Evolutionary conservation across 2,888 invertebrate species (phyloP), one percentile per base, ranked within the genome.

Genomic region (Cepaea hortensis): DNA sequence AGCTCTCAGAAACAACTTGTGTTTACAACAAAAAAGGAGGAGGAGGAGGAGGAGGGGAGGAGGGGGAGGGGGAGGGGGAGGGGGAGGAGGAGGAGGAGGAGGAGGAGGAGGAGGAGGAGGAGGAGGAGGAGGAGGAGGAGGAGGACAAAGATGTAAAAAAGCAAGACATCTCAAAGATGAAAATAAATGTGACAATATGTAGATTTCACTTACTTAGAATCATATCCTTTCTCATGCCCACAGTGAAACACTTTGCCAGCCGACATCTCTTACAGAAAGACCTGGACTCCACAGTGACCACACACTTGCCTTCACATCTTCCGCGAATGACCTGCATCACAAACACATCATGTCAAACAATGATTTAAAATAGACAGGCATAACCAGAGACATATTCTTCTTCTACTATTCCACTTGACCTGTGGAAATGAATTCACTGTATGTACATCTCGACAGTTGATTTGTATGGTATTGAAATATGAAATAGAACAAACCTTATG

Each of bases 161-260:
- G 35, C 35, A 62, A 62, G 15, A 62, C 62, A 62, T 15, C 9
- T 15, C 15, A 62, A 62, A 62, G 62, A 62, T 15, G 15, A 13
- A 13, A 15, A 62, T 15, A 9, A 13, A 62, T 13, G 62, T 62
- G 62, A 62, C 62, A 62, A 13, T 62, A 0, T 62, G 62, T 62
- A 35, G 35, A 35, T 35, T 35, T 1, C 35, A 88, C 93, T 90
- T 87, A 94, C 94, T 93, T 55, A 94, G 90, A 50, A 98, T 97
- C 97, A 99, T 97, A 23, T 99, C 98, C 93, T 98, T 98, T 90
- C 98, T 97, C 99, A 99, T 99, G 0, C 99, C 99, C 87, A 98
- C 97, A 1, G 96, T 95, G 90, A 98, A 96, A 93, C 99, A 99
- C 94, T 99, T 99, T 92, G 97, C 97, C 85, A 99, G 95, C 0